Percentiles rank a stretch among this genome's conserved stretches.
phyloP scores from a whole-genome alignment of 2,797 vertebrate genomes.

The Coracias cyanogaster region DNA sequence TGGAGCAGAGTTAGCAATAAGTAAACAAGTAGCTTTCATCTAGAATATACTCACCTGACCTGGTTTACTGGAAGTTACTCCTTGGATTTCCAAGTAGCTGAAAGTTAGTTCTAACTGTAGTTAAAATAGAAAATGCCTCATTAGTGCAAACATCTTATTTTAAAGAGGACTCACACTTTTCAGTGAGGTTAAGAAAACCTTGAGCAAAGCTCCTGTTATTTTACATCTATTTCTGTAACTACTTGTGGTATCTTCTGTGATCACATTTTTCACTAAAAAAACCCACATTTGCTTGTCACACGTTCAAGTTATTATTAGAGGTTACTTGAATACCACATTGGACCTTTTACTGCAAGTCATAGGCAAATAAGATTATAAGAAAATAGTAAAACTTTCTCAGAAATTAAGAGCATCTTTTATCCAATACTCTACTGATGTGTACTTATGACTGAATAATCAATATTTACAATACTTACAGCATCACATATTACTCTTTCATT shows the following conservation, averaged over 20 bases:
- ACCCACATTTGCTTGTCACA: neutral
- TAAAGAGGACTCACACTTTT: neutral
- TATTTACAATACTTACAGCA: neutral
- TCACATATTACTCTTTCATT: neutral
- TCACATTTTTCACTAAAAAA: neutral
- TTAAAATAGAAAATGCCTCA: constrained; percentile 12
- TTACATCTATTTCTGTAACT: neutral
- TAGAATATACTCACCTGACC: constrained; percentile 79
- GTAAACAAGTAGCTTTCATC: neutral
- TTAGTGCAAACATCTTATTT: constrained; percentile 9
- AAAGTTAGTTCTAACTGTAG: constrained; percentile 92
- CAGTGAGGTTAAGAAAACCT: neutral
- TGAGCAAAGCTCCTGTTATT: neutral
- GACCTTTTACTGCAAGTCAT: neutral
- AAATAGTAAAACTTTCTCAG: neutral
- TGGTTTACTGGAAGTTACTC: constrained; percentile 90
- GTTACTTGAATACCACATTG: neutral
- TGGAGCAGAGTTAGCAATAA: neutral
- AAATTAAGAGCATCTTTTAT: neutral
- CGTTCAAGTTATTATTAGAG: neutral
- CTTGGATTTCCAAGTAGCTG: constrained; percentile 97
- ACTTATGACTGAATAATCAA: neutral
- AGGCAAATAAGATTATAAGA: neutral
- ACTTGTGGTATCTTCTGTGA: neutral
- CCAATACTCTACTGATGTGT: neutral